phyloP scores from a whole-genome alignment of 2,888 invertebrate genomes.

The Epinotia bilunana region DNA sequence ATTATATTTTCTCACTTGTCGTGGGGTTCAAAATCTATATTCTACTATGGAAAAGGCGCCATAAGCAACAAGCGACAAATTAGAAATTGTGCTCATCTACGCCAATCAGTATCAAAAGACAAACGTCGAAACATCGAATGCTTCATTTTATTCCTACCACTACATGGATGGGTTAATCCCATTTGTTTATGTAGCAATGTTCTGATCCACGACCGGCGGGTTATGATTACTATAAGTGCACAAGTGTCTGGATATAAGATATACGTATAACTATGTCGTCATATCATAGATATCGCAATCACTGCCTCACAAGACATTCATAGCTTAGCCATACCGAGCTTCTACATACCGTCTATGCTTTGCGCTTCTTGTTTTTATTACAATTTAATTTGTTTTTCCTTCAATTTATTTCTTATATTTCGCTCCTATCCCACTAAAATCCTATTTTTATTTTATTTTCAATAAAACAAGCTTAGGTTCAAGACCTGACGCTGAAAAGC shows the following conservation, averaged over 20 bases:
- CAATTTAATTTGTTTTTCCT: conserved; percentile 69
- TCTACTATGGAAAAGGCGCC: neutral
- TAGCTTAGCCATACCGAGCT: conserved; percentile 79
- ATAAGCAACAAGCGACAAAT: neutral
- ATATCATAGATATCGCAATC: conserved; percentile 77
- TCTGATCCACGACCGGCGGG: conserved; percentile 4
- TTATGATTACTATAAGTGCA: conserved; percentile 49
- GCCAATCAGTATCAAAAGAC: neutral
- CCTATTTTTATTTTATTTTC: conserved; percentile 55
- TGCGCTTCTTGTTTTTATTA: conserved; percentile 76
- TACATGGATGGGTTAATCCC: neutral
- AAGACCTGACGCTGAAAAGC: conserved; percentile 19
- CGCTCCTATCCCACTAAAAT: conserved; percentile 70
- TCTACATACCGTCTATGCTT: conserved; percentile 77
- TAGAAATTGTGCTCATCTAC: neutral
- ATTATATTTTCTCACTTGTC: neutral
- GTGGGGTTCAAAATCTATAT: neutral
- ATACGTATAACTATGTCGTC: conserved; percentile 53
- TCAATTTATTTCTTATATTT: conserved; percentile 58
- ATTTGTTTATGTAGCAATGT: conserved; percentile 8
- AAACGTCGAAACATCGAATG: neutral
- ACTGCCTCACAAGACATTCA: conserved; percentile 84
- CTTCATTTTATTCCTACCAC: neutral
- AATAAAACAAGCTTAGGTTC: conserved; percentile 33
- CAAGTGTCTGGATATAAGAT: conserved; percentile 53